Evolutionary conservation across 1,140 invertebrate species (phyloP).

Genomic region (Leptinotarsa texana): DNA sequence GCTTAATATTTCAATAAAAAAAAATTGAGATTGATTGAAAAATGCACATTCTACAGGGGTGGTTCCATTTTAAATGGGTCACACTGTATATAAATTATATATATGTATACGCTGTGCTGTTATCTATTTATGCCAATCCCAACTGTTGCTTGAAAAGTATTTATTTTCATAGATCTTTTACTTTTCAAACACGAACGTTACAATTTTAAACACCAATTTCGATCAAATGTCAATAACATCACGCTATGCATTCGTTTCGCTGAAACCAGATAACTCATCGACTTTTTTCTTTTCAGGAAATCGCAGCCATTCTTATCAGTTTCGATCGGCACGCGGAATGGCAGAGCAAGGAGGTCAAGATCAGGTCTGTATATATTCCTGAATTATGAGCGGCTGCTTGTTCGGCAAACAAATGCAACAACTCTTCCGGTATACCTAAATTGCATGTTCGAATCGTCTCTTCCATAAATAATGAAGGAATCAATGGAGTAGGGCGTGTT

Average conservation of each 20-base stretch:
- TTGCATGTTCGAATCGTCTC: not conserved
- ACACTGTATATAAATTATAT: too few relatives aligned
- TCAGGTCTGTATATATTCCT: slow-evolving; percentile 69
- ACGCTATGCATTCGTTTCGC: not conserved
- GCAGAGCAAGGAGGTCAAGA: slow-evolving; percentile 96
- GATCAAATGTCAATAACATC: not conserved
- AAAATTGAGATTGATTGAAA: too few relatives aligned
- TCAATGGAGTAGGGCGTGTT: too few relatives aligned
- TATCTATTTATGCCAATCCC: too few relatives aligned
- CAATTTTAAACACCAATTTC: too few relatives aligned
- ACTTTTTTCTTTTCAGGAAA: slow-evolving; percentile 80
- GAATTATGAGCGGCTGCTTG: slow-evolving; percentile 14
- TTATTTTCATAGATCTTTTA: too few relatives aligned
- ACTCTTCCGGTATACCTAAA: not conserved
- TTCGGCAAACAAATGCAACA: slow-evolving; percentile 11
- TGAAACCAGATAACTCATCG: not conserved
- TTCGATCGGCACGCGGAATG: slow-evolving; percentile 95
- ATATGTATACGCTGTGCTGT: too few relatives aligned
- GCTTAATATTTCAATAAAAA: too few relatives aligned
- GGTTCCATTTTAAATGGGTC: too few relatives aligned
- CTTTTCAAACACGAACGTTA: too few relatives aligned
- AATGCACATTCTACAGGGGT: too few relatives aligned
- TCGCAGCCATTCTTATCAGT: slow-evolving; percentile 94
- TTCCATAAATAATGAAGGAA: not conserved
- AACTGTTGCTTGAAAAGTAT: too few relatives aligned